phyloP scores from a whole-genome alignment of 2,113 vertebrate species.

The Scopus umbretta region DNA sequence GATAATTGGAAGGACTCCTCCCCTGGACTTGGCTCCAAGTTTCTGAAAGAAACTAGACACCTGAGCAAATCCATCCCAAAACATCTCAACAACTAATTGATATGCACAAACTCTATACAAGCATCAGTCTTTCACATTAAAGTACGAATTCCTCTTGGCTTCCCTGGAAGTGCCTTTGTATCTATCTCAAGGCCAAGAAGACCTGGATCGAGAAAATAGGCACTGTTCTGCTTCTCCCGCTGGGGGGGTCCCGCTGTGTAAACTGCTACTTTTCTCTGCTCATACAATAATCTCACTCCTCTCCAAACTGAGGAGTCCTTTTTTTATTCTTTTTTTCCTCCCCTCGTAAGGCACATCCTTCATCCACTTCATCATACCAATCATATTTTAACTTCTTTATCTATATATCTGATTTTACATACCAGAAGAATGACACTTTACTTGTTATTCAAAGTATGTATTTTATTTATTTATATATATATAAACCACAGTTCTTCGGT shows the following conservation, averaged over 20 bases:
- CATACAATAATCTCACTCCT: no score
- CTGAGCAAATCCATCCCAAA: not conserved
- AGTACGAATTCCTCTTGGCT: no score
- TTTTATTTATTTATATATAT: not conserved
- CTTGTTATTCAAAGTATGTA: not conserved
- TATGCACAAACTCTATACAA: no score
- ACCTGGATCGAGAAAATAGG: not conserved
- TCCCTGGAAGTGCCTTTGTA: not conserved
- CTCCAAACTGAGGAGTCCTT: not conserved
- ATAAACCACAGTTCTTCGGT: not conserved
- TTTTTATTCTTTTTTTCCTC: not conserved
- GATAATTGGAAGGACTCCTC: not conserved
- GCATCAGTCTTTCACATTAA: not conserved
- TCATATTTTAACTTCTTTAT: not conserved
- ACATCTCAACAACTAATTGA: no score
- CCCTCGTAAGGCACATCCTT: no score
- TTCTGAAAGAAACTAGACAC: not conserved
- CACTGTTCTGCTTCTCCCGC: not conserved
- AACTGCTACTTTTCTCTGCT: not conserved
- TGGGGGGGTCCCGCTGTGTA: fast-evolving
- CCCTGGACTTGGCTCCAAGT: not conserved
- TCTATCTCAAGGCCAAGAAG: not conserved
- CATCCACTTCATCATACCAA: not conserved
- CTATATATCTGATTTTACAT: not conserved
- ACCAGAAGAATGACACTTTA: not conserved